Evolutionary conservation across 1,140 invertebrate genomes (phyloP).

Genomic region (Capitella teleta): DNA sequence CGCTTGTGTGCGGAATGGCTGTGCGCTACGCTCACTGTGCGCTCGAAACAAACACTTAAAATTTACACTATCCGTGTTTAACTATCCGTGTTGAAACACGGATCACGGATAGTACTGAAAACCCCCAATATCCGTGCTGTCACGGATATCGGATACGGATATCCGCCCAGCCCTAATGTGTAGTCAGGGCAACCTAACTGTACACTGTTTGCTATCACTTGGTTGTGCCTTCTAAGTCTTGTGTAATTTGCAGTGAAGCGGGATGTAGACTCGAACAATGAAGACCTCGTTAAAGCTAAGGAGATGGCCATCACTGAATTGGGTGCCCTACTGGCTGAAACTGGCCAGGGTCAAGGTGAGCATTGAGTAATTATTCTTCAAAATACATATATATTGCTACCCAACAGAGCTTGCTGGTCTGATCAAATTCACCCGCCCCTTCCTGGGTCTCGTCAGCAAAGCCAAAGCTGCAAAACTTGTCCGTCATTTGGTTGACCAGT

Average conservation of each 20-base stretch:
- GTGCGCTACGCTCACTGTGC: too few species aligned
- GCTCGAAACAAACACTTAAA: too few species aligned
- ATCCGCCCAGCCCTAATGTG: too few species aligned
- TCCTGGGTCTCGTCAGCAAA: constrained; percentile 84
- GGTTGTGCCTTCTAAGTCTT: too few species aligned
- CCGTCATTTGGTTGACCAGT: constrained; percentile 89
- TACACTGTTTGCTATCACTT: too few species aligned
- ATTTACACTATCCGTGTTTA: too few species aligned
- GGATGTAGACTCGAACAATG: constrained; percentile 55
- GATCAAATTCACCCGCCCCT: constrained; percentile 86
- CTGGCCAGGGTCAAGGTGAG: constrained; percentile 70
- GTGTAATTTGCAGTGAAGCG: constrained; percentile 33
- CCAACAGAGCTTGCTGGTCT: constrained; percentile 69
- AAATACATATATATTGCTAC: neutral
- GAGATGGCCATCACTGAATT: constrained; percentile 82
- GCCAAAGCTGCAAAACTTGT: constrained; percentile 98
- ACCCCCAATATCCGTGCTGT: too few species aligned
- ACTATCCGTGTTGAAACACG: too few species aligned
- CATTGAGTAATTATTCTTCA: neutral
- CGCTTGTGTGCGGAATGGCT: too few species aligned
- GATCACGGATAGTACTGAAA: too few species aligned
- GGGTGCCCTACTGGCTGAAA: constrained; percentile 78
- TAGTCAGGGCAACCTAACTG: too few species aligned
- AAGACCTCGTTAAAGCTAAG: constrained; percentile 74
- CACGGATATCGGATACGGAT: too few species aligned